These are phyloP conservation scores for Solenopsis invicta DNA, from an alignment of 1,140 invertebrate species.

Conservation along the genomic window DNA sequence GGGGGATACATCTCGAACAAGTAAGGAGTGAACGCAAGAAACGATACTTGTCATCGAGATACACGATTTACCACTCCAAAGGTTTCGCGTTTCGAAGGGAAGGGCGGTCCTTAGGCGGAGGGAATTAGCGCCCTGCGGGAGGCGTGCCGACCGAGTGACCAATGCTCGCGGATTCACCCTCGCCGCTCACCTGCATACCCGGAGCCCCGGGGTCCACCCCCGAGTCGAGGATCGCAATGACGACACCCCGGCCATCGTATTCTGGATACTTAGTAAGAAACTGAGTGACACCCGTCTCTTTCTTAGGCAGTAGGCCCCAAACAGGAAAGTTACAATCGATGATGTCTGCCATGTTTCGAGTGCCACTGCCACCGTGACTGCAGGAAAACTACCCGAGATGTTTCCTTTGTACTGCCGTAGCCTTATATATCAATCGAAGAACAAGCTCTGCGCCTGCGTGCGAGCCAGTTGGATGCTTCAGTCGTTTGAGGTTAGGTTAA, in stretches of 20 bases:
- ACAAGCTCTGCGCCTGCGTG: slow-evolving; percentile 79
- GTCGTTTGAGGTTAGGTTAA: slow-evolving; percentile 69
- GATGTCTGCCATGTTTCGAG: slow-evolving; percentile 88
- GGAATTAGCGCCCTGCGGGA: slow-evolving; percentile 16
- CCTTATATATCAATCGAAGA: slow-evolving; percentile 83
- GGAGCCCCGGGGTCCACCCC: slow-evolving; percentile 98
- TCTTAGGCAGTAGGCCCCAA: slow-evolving; percentile 96
- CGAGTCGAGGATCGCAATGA: slow-evolving; percentile 98
- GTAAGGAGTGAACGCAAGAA: not conserved
- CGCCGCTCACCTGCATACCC: slow-evolving; percentile 94
- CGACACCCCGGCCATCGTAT: slow-evolving; percentile 96
- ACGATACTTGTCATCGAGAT: not conserved
- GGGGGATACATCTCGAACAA: not conserved
- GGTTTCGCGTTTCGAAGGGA: not conserved
- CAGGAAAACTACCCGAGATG: slow-evolving; percentile 81
- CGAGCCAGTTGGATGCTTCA: not conserved
- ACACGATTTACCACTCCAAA: not conserved
- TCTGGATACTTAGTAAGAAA: slow-evolving; percentile 97
- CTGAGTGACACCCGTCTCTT: slow-evolving; percentile 96
- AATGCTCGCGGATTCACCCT: slow-evolving; percentile 28
- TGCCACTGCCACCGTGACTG: slow-evolving; percentile 76
- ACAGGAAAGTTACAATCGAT: slow-evolving; percentile 93
- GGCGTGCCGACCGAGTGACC: slow-evolving; percentile 64
- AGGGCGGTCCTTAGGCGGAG: not conserved
- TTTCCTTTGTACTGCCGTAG: slow-evolving; percentile 82